These are phyloP conservation scores for Picathartes gymnocephalus DNA, from an alignment of 2,113 vertebrate species.

Conservation along the genomic window DNA sequence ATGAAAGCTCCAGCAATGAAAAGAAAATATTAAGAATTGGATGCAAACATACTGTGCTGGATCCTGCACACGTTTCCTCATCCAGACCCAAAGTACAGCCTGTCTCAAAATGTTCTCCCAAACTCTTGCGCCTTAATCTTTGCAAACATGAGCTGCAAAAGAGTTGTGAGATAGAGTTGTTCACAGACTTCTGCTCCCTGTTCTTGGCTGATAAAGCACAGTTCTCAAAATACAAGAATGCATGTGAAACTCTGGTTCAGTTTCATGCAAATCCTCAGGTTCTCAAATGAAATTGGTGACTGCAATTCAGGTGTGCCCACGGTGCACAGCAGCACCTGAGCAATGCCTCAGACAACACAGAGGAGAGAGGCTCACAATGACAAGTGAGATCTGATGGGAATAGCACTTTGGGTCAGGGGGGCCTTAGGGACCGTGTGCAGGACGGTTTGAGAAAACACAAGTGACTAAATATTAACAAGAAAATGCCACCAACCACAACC, in stretches of 20 bases:
- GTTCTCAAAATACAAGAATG: not conserved
- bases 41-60: not conserved
- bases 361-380: not conserved
- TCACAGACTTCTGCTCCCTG: not conserved
- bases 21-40: not conserved
- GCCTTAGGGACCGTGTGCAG: not conserved
- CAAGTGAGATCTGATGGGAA: not conserved
- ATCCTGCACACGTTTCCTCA: not conserved
- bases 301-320: not conserved
- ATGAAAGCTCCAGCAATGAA: not conserved
- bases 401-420: rapidly evolving
- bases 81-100: not conserved
- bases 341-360: rapidly evolving
- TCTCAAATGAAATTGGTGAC: not conserved
- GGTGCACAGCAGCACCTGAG: not conserved
- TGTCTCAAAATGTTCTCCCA: not conserved
- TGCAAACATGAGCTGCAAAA: not conserved
- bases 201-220: not conserved
- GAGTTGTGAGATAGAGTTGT: not conserved
- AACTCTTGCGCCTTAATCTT: not conserved
- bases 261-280: not conserved
- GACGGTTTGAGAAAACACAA: not conserved
- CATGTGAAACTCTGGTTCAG: not conserved
- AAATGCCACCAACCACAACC: not conserved
- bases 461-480: not conserved